Conservation (phyloP, 2,797 vertebrate genomes). For the Microhierax caerulescens region DNA sequence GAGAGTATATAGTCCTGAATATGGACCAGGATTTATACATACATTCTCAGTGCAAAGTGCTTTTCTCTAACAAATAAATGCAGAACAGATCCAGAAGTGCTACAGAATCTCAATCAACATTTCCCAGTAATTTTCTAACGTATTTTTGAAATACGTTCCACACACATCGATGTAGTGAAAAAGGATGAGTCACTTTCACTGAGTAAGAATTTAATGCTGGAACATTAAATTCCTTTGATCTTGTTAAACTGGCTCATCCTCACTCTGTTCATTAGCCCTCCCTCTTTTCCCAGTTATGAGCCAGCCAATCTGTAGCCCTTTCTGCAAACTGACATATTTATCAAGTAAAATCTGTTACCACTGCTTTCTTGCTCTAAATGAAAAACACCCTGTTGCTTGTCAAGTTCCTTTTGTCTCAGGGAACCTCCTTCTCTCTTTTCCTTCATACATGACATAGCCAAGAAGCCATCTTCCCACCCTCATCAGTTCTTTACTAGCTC, state of each 20-base stretch:
- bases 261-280: constrained; percentile 16
- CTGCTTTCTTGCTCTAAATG: neutral
- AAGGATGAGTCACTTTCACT: constrained; percentile 21
- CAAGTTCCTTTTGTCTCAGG: neutral
- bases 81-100: neutral
- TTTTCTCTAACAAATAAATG: neutral
- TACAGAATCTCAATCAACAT: neutral
- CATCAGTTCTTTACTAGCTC: neutral
- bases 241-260: constrained; percentile 12
- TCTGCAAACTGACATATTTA: constrained; percentile 54
- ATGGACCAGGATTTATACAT: neutral
- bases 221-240: constrained; percentile 39
- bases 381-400: constrained; percentile 25
- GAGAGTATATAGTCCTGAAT: neutral
- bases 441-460: neutral
- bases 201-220: constrained; percentile 31
- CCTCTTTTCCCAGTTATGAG: constrained; percentile 46
- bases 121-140: neutral
- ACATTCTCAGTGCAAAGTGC: neutral
- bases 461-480: neutral
- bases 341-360: constrained; percentile 45
- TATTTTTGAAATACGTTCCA: neutral
- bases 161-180: neutral
- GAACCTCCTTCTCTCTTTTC: neutral
- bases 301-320: constrained; percentile 43